These are phyloP conservation scores for Aleadryas rufinucha DNA, from an alignment of 2,113 vertebrate species.

Conservation along the genomic window DNA sequence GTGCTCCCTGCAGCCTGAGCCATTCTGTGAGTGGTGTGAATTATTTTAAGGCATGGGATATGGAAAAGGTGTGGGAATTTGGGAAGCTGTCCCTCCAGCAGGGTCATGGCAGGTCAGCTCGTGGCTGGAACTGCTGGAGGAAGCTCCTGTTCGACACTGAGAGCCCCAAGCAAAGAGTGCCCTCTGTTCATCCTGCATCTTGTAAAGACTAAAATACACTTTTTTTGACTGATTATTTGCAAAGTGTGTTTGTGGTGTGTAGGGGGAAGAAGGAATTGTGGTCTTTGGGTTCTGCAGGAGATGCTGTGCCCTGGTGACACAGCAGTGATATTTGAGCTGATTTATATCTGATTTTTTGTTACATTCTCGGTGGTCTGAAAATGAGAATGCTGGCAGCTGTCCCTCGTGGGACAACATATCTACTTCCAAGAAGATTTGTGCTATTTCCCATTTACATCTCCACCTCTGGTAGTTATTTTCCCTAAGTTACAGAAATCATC, in stretches of 20 bases:
- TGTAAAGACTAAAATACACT: not conserved
- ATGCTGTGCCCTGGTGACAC: not conserved
- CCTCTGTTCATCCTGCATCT: not conserved
- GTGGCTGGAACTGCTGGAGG: rapidly evolving
- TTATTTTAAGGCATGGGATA: rapidly evolving
- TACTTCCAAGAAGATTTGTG: not conserved
- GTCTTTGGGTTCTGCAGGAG: not conserved
- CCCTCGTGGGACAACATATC: not conserved
- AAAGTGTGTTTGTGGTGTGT: not conserved
- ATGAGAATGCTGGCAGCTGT: not conserved
- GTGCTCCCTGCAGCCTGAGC: not conserved
- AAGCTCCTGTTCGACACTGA: not conserved
- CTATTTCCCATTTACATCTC: not conserved
- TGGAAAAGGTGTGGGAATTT: not conserved
- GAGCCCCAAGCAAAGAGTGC: not conserved
- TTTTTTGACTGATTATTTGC: not conserved
- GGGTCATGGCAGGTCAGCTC: rapidly evolving
- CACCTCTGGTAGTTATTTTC: not conserved
- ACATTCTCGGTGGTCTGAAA: not conserved
- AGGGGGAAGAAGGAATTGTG: not conserved
- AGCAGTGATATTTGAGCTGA: not conserved
- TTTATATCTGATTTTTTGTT: not conserved
- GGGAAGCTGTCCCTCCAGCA: not conserved
- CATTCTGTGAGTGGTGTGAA: rapidly evolving
- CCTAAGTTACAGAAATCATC: not conserved